phyloP scores from a whole-genome alignment of 2,797 vertebrate species.

The Squalus acanthias region DNA sequence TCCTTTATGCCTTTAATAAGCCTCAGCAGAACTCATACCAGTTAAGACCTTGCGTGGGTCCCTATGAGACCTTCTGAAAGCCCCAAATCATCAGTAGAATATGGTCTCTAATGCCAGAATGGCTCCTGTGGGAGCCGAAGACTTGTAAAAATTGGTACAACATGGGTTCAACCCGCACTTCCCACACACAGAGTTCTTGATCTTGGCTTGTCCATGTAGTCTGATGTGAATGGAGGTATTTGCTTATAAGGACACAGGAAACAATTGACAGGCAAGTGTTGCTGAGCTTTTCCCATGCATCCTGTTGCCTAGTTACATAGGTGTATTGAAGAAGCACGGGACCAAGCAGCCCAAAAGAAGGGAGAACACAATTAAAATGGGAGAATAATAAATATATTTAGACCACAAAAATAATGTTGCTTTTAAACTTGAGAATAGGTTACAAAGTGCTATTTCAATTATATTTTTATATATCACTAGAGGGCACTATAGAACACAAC shows the following conservation, averaged over 20 bases:
- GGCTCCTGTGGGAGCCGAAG: too few species aligned
- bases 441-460: neutral
- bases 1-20: too few species aligned
- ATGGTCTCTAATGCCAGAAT: too few species aligned
- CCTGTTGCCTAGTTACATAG: neutral
- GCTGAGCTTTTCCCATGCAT: neutral
- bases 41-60: too few species aligned
- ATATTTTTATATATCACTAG: neutral
- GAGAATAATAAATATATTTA: neutral
- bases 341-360: neutral
- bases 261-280: neutral
- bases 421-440: neutral
- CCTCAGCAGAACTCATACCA: too few species aligned
- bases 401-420: neutral
- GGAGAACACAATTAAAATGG: neutral
- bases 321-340: neutral
- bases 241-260: neutral
- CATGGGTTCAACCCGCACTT: too few species aligned
- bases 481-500: neutral
- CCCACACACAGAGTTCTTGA: too few species aligned
- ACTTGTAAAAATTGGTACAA: too few species aligned
- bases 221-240: neutral
- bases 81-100: too few species aligned
- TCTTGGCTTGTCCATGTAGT: neutral
- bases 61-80: too few species aligned